Evolutionary conservation across 1,140 invertebrate species (phyloP), one percentile per base, ranked within the genome.

Genomic region (Limonius californicus): DNA sequence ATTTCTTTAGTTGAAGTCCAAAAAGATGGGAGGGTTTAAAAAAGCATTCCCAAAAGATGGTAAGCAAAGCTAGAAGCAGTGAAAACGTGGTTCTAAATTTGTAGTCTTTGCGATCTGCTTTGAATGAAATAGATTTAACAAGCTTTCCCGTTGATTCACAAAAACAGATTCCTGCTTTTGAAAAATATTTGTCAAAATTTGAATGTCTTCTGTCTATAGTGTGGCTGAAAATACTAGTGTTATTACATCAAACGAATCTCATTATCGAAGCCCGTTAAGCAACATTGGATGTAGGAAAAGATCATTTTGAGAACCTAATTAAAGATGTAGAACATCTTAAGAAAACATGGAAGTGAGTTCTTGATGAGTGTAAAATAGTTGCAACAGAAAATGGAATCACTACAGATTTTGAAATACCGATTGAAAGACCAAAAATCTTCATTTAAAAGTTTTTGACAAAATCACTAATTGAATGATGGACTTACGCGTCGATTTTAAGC

Each of bases 31-130:
- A n/a, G n/a, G n/a, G n/a, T n/a, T n/a, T n/a, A n/a, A n/a, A n/a
- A n/a, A n/a, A n/a, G n/a, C n/a, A n/a, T n/a, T n/a, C n/a, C n/a
- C n/a, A n/a, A n/a, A n/a, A n/a, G n/a, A n/a, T n/a, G n/a, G n/a
- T n/a, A n/a, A n/a, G n/a, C n/a, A n/a, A n/a, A 53, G 45, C 39
- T 15, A 30, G 53, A 42, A 62, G 55, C 43, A 42, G 21, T 57
- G 9, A 54, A 55, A 23, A 11, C 21, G 43, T 62, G 56, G 32
- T 45, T 42, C 21, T 55, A 54, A 1, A 35, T 54, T 42, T 60
- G 43, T 53, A 50, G 43, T 60, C 50, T 54, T 18, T 45, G 20
- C 14, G 54, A 30, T 54, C 54, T 60, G 54, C 50, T 54, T 54
- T 39, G 32, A 23, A 11, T 18, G 47, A 61, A 55, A 55, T 32